Base-by-base conservation (phyloP, 1,140 invertebrate species). In the Amphibalanus amphitrite region DNA sequence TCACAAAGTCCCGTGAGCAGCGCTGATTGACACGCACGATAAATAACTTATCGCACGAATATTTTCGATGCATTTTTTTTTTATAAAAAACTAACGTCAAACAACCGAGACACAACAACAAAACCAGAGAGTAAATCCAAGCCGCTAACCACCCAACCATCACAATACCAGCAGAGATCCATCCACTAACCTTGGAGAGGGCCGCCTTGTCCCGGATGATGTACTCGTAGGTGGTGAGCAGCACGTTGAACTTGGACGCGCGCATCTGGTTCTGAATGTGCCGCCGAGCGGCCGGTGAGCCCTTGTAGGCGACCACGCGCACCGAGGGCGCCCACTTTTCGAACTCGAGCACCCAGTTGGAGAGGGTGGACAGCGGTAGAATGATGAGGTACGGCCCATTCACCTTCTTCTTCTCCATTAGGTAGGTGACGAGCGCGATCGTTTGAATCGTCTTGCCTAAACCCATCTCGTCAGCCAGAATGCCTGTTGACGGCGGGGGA, bases 261-360 rank as follows among this genome's bases (percentile, higher is more conserved):
- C 89, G 85, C 87, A 99, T 91, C 80, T 94, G 90, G 68, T 85
- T 87, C 77, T 95, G 92, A 71, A 98, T 86, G 47, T 87, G 81
- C 70, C 92, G 84, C 70, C 97, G 84, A 40, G 89, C 88, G 72
- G 87, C 88, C 28, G 95, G 95, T 64, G 93, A 95, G 29, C 87
- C 88, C 78, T 89, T 89, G 78, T 88, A 89, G 6, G 84, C 79
- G 47, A 89, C 81, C 33, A 85, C 84, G 10, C 84, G 82, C 1
- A 98, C 95, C 30, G 91, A 90, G 1, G 97, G 97, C 8, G 95
- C 92, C 97, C 97, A 99, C 80, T 97, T 97, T 79, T 97, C 95
- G 82, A 99, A 98, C 81, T 99, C 97, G 70, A 98, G 80, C 75
- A 95, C 89, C 97, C 97, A 99, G 85, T 99, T 99, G 1, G 96